Conservation (phyloP, 2,888 invertebrate species). For the Dryadula phaetusa region DNA sequence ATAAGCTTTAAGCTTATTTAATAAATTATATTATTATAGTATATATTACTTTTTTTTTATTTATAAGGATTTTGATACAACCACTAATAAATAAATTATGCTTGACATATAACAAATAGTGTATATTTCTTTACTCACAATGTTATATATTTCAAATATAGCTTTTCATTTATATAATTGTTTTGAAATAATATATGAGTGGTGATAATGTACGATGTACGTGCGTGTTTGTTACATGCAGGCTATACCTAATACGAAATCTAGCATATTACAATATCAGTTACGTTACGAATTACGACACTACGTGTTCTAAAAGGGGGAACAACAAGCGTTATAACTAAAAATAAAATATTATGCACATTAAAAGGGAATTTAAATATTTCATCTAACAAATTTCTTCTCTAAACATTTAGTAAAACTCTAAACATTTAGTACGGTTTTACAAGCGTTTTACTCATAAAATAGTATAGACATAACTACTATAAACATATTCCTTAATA, state of each 20-base stretch:
- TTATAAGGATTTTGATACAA: too few species aligned
- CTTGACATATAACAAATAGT: neutral
- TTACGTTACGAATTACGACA: neutral
- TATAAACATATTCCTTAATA: neutral
- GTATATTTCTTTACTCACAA: too few species aligned
- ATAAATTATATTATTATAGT: neutral
- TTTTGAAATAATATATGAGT: too few species aligned
- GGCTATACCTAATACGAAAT: neutral
- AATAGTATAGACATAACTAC: slow-evolving; percentile 2
- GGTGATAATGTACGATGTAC: neutral
- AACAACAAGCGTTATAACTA: neutral
- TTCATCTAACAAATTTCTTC: neutral
- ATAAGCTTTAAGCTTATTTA: neutral
- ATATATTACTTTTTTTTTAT: too few species aligned
- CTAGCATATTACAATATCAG: neutral
- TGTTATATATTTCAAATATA: too few species aligned
- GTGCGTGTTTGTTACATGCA: slow-evolving; percentile 15
- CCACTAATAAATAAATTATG: neutral
- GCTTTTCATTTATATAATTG: too few species aligned
- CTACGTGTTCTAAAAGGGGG: neutral
- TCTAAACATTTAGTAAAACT: neutral
- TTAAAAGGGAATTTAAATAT: neutral
- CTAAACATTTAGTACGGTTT: neutral
- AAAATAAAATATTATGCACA: neutral
- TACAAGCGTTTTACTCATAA: slow-evolving; percentile 2